phyloP scores from a whole-genome alignment of 2,113 vertebrate genomes.

The Symphodus melops region DNA sequence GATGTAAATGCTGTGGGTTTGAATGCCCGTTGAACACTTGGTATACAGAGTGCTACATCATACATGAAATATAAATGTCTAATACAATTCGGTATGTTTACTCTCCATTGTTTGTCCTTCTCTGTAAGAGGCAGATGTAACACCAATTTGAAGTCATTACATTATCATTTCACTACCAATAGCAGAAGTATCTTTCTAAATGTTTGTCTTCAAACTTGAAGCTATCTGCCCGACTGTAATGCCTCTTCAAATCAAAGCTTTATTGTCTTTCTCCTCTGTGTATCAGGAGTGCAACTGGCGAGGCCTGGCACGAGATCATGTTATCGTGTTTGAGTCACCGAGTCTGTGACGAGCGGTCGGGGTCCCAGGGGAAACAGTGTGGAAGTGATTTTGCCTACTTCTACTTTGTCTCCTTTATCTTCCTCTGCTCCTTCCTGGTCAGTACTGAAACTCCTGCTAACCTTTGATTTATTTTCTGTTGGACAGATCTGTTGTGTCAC shows the following conservation, averaged over 20 bases:
- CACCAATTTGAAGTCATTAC: no score
- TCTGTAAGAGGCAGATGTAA: no score
- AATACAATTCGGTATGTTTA: no score
- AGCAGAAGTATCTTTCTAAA: no score
- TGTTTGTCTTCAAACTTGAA: no score
- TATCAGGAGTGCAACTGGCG: constrained; percentile 93
- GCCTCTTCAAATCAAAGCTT: not conserved
- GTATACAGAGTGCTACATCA: no score
- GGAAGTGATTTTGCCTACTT: constrained; percentile 98
- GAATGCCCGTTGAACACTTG: no score
- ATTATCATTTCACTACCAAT: no score
- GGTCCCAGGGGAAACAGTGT: constrained; percentile 86
- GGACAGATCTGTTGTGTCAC: not conserved
- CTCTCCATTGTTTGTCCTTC: no score
- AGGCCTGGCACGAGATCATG: constrained; percentile 99
- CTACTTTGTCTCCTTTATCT: constrained; percentile 98
- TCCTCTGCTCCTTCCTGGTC: constrained; percentile 98
- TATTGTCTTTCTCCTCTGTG: constrained; percentile 23
- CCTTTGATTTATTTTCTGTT: not conserved
- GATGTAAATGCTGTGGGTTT: no score
- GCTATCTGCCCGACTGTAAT: not conserved
- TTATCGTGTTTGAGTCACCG: constrained; percentile 90
- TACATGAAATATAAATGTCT: no score
- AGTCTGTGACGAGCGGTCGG: constrained; percentile 85
- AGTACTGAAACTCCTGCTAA: constrained; percentile 67